Evolutionary conservation across 2,113 vertebrate species (phyloP), one percentile per base, ranked within the genome.

Genomic region (Ammodytes dubius): DNA sequence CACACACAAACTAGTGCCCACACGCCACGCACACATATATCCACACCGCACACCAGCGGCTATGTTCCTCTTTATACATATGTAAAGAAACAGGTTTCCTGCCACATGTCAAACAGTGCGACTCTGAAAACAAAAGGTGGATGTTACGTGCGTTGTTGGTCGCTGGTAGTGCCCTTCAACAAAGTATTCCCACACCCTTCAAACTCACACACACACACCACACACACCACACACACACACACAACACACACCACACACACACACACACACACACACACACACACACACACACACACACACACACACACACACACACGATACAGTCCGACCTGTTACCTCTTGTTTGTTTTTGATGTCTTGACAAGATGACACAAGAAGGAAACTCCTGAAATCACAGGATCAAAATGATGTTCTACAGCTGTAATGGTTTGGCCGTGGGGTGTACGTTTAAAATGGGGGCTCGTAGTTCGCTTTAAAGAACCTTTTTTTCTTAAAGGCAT

Each of bases 111-210:
- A 85, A 89, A 91, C 84, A 86, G 83, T 35, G 75, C 86, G 45
- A 68, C 58, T 2, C 79, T 83, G 91, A 80, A 94, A 93, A 95
- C 94, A 95, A 95, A 95, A 94, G 93, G 93, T 94, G 94, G 94
- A 95, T 95, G 61, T 95, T 94, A 82, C 88, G 90, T 91, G 73
- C 27, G 2, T 65, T 65, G 53, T 42, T 66, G 78, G 71, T 59
- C 64, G 67, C 81, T 75, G 81, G 59, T 70, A 3, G 83, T 89
- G 86, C 91, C 84, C 86, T 91, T 79, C 40, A 3, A 83, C 85
- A 60, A 1, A 2, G 77, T 87, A 69, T 47, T 80, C 39, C 81
- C 93, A 88, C 91, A 70, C 92, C 88, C 91, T 84, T 27, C 1
- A 76, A 80, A 63, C 47, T 79, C 50, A 60, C 83, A 81, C 57